phyloP scores from a whole-genome alignment of 2,113 vertebrate genomes.

The Acanthochromis polyacanthus region DNA sequence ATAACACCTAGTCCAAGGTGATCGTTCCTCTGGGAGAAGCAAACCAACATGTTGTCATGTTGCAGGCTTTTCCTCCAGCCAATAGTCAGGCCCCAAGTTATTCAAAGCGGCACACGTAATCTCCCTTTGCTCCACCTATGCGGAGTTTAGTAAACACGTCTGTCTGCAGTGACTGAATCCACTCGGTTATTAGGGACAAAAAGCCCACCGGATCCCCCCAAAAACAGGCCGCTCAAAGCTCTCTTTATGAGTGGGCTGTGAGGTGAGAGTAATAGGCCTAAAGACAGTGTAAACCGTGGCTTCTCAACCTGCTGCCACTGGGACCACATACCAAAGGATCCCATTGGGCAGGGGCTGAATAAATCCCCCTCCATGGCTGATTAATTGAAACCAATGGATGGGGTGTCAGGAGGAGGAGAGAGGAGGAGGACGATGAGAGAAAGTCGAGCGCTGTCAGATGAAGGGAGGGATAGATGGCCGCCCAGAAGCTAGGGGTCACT shows the following conservation, averaged over 20 bases:
- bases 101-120: slow-evolving; percentile 73
- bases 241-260: slow-evolving; percentile 79
- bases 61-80: slow-evolving; percentile 7
- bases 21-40: slow-evolving; percentile 5
- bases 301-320: slow-evolving; percentile 81
- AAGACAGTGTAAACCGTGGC: slow-evolving; percentile 75
- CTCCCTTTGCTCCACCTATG: slow-evolving; percentile 54
- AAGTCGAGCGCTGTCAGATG: slow-evolving; percentile 50
- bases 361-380: slow-evolving; percentile 77
- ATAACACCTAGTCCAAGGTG: not conserved
- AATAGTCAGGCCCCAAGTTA: slow-evolving; percentile 32
- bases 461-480: slow-evolving; percentile 53
- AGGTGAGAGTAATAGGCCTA: slow-evolving; percentile 85
- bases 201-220: slow-evolving; percentile 75
- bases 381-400: slow-evolving; percentile 78
- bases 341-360: slow-evolving; percentile 78
- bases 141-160: slow-evolving; percentile 79
- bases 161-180: slow-evolving; percentile 68
- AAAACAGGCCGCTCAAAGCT: slow-evolving; percentile 76
- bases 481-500: slow-evolving; percentile 60
- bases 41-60: slow-evolving; percentile 20
- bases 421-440: slow-evolving; percentile 48
- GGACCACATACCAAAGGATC: slow-evolving; percentile 77
- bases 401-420: slow-evolving; percentile 67
- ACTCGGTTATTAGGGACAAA: slow-evolving; percentile 75